These are phyloP conservation scores for Fabriciana adippe DNA, from an alignment of 2,888 invertebrate species.

Conservation along the genomic window DNA sequence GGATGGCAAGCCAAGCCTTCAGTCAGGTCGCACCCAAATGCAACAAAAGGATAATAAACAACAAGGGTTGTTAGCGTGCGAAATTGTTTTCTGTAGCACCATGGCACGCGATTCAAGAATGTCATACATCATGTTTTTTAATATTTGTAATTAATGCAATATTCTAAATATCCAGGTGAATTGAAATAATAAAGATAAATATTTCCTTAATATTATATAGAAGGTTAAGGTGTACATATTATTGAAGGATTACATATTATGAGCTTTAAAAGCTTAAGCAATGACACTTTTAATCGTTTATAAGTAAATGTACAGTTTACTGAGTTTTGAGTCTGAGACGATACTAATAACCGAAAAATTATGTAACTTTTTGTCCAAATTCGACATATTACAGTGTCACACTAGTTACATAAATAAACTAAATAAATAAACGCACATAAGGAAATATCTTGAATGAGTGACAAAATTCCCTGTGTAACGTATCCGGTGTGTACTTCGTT, in stretches of 20 bases:
- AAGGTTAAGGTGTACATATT: too few relatives aligned
- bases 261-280: too few relatives aligned
- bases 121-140: background rate
- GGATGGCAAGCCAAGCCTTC: conserved; percentile 47
- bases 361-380: too few relatives aligned
- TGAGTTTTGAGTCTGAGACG: too few relatives aligned
- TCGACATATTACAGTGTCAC: too few relatives aligned
- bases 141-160: background rate
- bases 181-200: background rate
- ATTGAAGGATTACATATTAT: too few relatives aligned
- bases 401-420: too few relatives aligned
- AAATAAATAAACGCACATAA: conserved; percentile 3
- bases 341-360: too few relatives aligned
- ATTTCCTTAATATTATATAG: too few relatives aligned
- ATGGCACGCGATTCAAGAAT: conserved; percentile 32
- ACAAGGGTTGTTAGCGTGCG: conserved; percentile 38
- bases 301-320: too few relatives aligned
- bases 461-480: conserved; percentile 1
- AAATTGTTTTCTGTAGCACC: conserved; percentile 38
- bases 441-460: conserved; percentile 14
- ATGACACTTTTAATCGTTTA: too few relatives aligned
- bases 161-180: background rate
- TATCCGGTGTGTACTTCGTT: conserved; percentile 38
- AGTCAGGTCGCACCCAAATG: conserved; percentile 43
- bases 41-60: conserved; percentile 43